These are phyloP conservation scores for Oryzias dopingdopingensis DNA, from an alignment of 2,797 vertebrate genomes.

Conservation along the genomic window DNA sequence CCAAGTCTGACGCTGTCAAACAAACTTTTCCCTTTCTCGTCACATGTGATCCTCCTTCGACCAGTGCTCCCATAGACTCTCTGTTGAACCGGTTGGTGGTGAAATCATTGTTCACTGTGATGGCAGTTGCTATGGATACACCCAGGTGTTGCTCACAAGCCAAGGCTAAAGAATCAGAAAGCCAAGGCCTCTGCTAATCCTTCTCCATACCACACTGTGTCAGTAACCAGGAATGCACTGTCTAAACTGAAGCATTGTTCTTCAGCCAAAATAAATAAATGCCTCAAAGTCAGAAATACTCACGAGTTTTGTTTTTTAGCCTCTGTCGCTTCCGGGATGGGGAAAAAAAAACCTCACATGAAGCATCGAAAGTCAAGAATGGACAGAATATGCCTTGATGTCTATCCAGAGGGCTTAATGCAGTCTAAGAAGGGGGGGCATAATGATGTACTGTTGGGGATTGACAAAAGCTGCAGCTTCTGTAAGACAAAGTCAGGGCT, in stretches of 20 bases:
- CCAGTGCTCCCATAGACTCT: slow-evolving; percentile 61
- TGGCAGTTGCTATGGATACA: slow-evolving; percentile 72
- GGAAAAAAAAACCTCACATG: slow-evolving; percentile 44
- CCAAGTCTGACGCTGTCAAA: slow-evolving; percentile 15
- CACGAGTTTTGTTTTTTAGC: slow-evolving; percentile 45
- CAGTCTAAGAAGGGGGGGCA: slow-evolving; percentile 44
- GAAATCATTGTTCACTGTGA: slow-evolving; percentile 72
- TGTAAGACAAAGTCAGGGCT: slow-evolving; percentile 63
- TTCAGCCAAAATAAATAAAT: slow-evolving; percentile 63
- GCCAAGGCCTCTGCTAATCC: slow-evolving; percentile 61
- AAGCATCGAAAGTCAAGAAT: slow-evolving; percentile 46
- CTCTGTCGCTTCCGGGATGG: slow-evolving; percentile 43
- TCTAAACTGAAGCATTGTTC: slow-evolving; percentile 73
- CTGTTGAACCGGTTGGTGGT: slow-evolving; percentile 84
- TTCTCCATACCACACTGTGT: slow-evolving; percentile 65
- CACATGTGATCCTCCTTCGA: slow-evolving; percentile 50
- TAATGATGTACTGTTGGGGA: slow-evolving; percentile 44
- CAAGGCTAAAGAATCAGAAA: slow-evolving; percentile 56
- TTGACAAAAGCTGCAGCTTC: slow-evolving; percentile 44
- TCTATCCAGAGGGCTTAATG: slow-evolving; percentile 57
- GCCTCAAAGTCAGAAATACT: slow-evolving; percentile 47
- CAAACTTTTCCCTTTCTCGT: slow-evolving; percentile 18
- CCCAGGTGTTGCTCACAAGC: slow-evolving; percentile 75
- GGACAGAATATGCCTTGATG: slow-evolving; percentile 55
- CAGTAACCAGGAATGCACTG: slow-evolving; percentile 67